Base-by-base conservation (phyloP, 2,888 invertebrate genomes). In the Lagria hirta region DNA sequence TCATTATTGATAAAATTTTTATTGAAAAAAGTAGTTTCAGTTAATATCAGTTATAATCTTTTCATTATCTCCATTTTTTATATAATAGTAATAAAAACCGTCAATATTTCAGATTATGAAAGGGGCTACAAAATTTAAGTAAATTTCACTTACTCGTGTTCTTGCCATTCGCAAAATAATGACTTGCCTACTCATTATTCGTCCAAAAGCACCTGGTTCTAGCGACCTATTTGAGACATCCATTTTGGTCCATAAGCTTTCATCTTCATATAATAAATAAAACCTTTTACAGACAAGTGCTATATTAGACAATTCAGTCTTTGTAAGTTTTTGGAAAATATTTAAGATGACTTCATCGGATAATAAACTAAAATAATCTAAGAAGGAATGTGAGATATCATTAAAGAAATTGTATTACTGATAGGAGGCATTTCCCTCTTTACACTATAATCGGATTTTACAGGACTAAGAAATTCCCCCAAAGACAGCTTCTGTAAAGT, bases 331-430 rank as follows among this genome's bases (percentile, higher is more conserved):
- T 50, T 83, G 79, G 58, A 94, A 84, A 35, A 96, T 84, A 51
- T 82, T 79, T 12, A 95, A 73, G 24, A 94, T 78, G 58, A 94
- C 83, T 72, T 95, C 95, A 70, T 95, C 93, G 0, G 93, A 90
- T 4, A 94, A 72, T 3, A 75, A 71, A 10, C 77, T 76, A 70
- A 92, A 91, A 28, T 84, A 78, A 68, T 89, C 84, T 73, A 68
- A n/a, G n/a, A n/a, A n/a, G n/a, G n/a, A n/a, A n/a, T n/a, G n/a
- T n/a, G n/a, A n/a, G n/a, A n/a, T n/a, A n/a, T n/a, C 13, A 49
- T 52, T 43, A 43, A 53, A 24, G 23, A 35, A 58, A 49, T 30
- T 48, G 23, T 51, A 52, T 57, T 47, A 52, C 51, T 8, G 53
- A 49, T 44, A 64, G 30, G 27, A 64, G 48, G 16, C 55, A n/a